Evolutionary conservation across 2,797 vertebrate species (phyloP).

Genomic region (Craterocephalus amniculus): DNA sequence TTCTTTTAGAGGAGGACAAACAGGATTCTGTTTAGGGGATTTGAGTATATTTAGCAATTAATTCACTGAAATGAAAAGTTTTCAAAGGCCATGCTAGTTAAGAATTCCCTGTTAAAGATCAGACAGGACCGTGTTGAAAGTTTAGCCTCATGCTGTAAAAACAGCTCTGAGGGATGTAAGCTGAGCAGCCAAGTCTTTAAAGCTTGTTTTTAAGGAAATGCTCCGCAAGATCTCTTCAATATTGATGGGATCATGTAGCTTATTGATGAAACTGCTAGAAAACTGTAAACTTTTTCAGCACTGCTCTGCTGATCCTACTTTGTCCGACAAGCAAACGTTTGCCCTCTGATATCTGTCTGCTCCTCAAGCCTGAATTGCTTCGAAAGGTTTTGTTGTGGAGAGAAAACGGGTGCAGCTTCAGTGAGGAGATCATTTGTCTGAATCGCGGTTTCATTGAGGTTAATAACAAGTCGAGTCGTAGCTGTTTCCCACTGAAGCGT

Average conservation of each 20-base stretch:
- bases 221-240: slow-evolving; percentile 23
- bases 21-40: not conserved
- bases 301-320: slow-evolving; percentile 13
- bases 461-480: not conserved
- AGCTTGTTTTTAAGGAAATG: slow-evolving; percentile 35
- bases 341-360: slow-evolving; percentile 19
- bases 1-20: not conserved
- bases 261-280: slow-evolving; percentile 52
- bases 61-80: not conserved
- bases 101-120: slow-evolving; percentile 3
- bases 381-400: slow-evolving; percentile 11
- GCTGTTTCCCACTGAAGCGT: slow-evolving; percentile 14
- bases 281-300: not conserved
- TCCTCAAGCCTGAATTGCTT: slow-evolving; percentile 8
- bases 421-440: not conserved
- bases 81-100: slow-evolving; percentile 1
- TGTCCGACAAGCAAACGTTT: slow-evolving; percentile 21
- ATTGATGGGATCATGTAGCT: slow-evolving; percentile 52
- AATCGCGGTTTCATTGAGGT: not conserved
- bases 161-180: not conserved
- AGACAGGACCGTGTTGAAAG: slow-evolving; percentile 10
- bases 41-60: not conserved
- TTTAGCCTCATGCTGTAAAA: slow-evolving; percentile 24
- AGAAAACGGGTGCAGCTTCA: not conserved
- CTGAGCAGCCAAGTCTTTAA: slow-evolving; percentile 8